phyloP scores from a whole-genome alignment of 2,797 vertebrate genomes.

The Coranthus polyacanthus region DNA sequence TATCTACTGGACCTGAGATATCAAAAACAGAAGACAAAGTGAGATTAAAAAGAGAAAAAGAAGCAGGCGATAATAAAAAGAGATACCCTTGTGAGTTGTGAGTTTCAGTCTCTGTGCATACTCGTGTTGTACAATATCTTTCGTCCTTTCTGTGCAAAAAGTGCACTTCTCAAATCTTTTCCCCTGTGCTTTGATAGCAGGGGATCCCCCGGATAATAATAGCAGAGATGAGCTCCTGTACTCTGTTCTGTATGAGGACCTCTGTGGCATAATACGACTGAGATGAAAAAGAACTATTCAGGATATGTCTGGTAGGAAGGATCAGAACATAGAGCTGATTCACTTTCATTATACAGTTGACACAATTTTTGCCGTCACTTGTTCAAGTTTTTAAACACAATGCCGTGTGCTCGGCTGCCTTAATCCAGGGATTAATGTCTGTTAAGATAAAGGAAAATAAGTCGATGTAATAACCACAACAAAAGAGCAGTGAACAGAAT shows the following conservation, averaged over 20 bases:
- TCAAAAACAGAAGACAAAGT: slow-evolving; percentile 33
- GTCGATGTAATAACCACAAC: slow-evolving; percentile 4
- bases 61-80: not conserved
- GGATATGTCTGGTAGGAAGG: not conserved
- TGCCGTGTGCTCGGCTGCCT: slow-evolving; percentile 31
- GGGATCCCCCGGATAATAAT: slow-evolving; percentile 11
- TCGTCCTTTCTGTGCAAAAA: slow-evolving; percentile 4
- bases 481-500: not conserved
- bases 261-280: not conserved
- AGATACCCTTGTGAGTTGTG: not conserved
- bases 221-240: slow-evolving; percentile 3
- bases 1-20: slow-evolving; percentile 88
- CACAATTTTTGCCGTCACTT: slow-evolving; percentile 4
- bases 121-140: not conserved
- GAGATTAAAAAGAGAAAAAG: slow-evolving; percentile 8
- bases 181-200: slow-evolving; percentile 4
- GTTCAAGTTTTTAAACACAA: slow-evolving; percentile 35
- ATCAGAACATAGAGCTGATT: not conserved
- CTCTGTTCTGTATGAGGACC: not conserved
- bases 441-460: slow-evolving; percentile 16
- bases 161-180: not conserved
- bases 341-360: not conserved
- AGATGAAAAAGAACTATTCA: not conserved
- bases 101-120: too few species aligned
- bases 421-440: slow-evolving; percentile 44